Evolutionary conservation across 2,888 invertebrate genomes (phyloP), one percentile per base, ranked within the genome.

Genomic region (Ariolimax columbianus): DNA sequence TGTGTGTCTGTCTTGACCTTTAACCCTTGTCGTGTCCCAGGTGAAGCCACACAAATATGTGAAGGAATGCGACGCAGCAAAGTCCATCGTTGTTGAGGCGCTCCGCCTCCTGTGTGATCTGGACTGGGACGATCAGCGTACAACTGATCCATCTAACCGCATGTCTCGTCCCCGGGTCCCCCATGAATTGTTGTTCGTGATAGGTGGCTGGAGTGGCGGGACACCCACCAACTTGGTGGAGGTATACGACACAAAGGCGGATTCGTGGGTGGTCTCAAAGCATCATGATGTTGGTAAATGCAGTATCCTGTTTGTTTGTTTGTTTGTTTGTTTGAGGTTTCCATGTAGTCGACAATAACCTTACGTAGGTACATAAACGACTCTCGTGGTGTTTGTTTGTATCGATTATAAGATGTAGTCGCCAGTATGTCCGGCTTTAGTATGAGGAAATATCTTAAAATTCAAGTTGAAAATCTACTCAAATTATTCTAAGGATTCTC

Each of bases 51-150:
- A 98, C 93, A 96, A 96, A 0, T 98, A 97, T 93, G 97, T 98
- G 0, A 95, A 96, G 23, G 96, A 92, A 77, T 90, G 88, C 81
- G 97, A 97, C 88, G 96, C 96, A 19, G 97, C 98, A 89, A 96
- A 97, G 30, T 97, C 98, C 0, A 96, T 98, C 88, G 97, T 98
- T 88, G 97, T 98, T 59, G 97, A 98, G 94, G 97, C 98, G 0
- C 95, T 98, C 66, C 97, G 97, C 93, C 98, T 98, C 94, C 95
- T 98, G 77, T 98, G 98, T 94, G 98, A 98, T 93, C 95, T 98
- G 92, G 98, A 98, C 95, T 97, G 97, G 96, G 97, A 97, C 87
- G 96, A 95, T 92, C 96, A 95, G 85, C 84, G 86, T 51, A 84
- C 84, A 38, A 90, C 94, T 9, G 94, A 94, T 88, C 89, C 94